phyloP scores from a whole-genome alignment of 2,888 invertebrate species.

The Dinocampus coccinellae region DNA sequence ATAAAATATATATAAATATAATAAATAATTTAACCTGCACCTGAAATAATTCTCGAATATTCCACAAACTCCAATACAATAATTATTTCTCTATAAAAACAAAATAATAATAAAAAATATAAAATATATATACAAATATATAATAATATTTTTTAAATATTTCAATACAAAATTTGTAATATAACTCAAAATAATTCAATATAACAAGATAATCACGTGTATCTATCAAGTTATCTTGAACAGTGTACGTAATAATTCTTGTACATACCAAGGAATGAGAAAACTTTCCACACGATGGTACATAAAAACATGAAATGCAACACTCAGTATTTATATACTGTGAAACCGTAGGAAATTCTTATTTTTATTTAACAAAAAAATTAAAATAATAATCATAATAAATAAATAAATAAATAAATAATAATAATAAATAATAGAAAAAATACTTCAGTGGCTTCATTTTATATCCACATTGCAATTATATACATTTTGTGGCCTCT shows the following conservation, averaged over 20 bases:
- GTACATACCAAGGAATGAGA: neutral
- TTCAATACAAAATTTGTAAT: no score
- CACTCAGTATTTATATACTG: neutral
- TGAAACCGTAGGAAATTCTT: conserved; percentile 11
- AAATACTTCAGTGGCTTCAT: conserved; percentile 17
- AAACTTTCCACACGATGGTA: neutral
- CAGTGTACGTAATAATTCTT: neutral
- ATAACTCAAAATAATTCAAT: neutral
- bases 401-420: no score
- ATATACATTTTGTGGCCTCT: conserved; percentile 24
- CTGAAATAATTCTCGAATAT: no score
- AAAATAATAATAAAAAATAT: no score
- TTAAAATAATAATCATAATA: no score
- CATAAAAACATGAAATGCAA: conserved; percentile 8
- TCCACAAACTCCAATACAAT: no score
- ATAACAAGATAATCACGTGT: neutral
- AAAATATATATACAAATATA: no score
- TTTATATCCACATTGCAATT: conserved; percentile 19
- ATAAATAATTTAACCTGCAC: neutral
- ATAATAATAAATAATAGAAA: no score
- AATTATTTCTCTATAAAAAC: no score
- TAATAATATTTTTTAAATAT: no score
- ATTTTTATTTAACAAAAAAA: neutral
- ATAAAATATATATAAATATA: neutral
- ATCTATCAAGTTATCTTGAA: neutral